A percentile compares a stretch with the other conserved stretches of the same genome.
Evolutionary conservation across 37 sponge, comb jelly and placozoan species (phyloP).

Genomic region (Lycopodina hypogea): DNA sequence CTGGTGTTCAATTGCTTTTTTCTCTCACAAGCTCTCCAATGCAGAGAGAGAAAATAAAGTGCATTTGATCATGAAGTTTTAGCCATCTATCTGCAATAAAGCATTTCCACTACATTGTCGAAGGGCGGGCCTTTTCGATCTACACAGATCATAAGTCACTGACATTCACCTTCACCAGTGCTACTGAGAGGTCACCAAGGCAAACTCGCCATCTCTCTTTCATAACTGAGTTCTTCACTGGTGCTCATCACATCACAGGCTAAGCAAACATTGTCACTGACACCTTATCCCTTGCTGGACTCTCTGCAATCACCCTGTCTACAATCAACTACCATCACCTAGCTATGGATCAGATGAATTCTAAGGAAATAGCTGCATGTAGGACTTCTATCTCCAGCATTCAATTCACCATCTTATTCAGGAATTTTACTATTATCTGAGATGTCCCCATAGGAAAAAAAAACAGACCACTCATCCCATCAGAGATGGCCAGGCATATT

Average conservation of each 20-base stretch:
- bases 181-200: background rate
- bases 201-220: constrained; percentile 10
- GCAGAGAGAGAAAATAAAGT: constrained; percentile 1
- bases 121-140: background rate
- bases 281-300: background rate
- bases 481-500: background rate
- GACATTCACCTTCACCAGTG: background rate
- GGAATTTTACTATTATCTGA: background rate
- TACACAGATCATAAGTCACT: background rate
- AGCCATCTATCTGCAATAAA: background rate
- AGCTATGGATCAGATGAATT: background rate
- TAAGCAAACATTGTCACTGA: background rate
- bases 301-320: background rate
- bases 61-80: background rate
- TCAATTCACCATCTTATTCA: background rate
- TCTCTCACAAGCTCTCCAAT: constrained; percentile 1
- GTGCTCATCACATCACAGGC: background rate
- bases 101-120: background rate
- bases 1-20: background rate
- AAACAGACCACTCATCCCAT: constrained; percentile 6
- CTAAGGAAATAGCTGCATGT: background rate
- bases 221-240: background rate
- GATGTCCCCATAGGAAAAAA: background rate
- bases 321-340: background rate
- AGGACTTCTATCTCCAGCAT: background rate